Percentiles rank a stretch among this genome's conserved stretches.
Evolutionary conservation across 2,888 invertebrate species (phyloP).

Genomic region (Homarus gammarus): DNA sequence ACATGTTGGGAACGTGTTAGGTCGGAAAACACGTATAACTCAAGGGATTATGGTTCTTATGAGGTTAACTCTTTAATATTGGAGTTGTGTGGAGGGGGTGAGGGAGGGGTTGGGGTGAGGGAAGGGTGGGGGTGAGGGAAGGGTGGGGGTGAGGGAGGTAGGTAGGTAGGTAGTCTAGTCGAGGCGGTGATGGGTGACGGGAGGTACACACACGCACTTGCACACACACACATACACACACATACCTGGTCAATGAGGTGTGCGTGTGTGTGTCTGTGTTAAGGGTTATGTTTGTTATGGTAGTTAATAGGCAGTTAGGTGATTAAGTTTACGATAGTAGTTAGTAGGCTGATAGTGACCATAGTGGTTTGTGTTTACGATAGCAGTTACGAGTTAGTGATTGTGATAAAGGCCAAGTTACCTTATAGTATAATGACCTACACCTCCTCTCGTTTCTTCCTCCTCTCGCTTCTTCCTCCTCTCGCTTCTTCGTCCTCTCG

Average conservation of each 20-base stretch:
- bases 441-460: too few relatives aligned
- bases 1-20: background rate
- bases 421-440: too few relatives aligned
- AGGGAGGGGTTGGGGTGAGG: background rate
- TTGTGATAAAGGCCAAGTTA: too few relatives aligned
- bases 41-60: conserved; percentile 4
- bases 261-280: too few relatives aligned
- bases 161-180: too few relatives aligned
- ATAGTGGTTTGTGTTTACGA: too few relatives aligned
- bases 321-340: background rate
- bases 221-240: too few relatives aligned
- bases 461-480: too few relatives aligned
- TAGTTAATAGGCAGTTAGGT: background rate
- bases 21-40: conserved; percentile 1
- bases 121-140: background rate
- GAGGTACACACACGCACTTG: background rate
- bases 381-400: too few relatives aligned
- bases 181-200: background rate
- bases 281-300: background rate
- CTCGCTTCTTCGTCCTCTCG: too few relatives aligned
- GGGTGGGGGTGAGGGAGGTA: too few relatives aligned
- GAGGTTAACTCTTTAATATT: background rate
- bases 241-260: background rate
- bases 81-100: background rate
- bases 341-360: too few relatives aligned